These are phyloP conservation scores for Trochalopteron elliotii DNA, from an alignment of 2,113 vertebrate species.

Conservation along the genomic window DNA sequence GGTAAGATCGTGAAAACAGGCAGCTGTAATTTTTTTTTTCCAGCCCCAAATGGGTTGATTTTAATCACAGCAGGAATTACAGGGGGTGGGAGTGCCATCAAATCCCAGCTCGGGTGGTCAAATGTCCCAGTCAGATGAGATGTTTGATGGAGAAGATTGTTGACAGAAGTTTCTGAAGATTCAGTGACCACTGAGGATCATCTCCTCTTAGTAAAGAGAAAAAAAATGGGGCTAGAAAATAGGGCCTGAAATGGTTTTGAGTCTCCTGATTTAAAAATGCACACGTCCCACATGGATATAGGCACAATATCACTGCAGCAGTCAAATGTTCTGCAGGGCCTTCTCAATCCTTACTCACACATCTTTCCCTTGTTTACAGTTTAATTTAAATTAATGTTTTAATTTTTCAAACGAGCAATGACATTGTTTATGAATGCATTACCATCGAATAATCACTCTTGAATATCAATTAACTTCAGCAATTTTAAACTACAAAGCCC, in stretches of 20 bases:
- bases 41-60: background rate
- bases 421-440: slow-evolving; percentile 59
- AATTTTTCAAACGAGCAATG: slow-evolving; percentile 51
- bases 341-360: background rate
- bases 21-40: background rate
- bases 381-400: slow-evolving; percentile 68
- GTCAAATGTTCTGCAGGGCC: background rate
- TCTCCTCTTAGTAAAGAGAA: background rate
- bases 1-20: background rate
- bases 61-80: background rate
- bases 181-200: background rate
- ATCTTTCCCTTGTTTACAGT: slow-evolving; percentile 35
- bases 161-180: background rate
- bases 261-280: background rate
- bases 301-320: background rate
- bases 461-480: slow-evolving; percentile 58
- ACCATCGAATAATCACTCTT: slow-evolving; percentile 9
- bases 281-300: fast-evolving
- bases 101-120: background rate
- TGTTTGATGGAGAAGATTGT: background rate
- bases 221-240: background rate
- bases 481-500: slow-evolving; percentile 7
- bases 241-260: background rate
- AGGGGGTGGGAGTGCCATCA: background rate
- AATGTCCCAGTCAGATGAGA: background rate